A percentile compares a stretch with the other conserved stretches of the same genome.
Evolutionary conservation across 2,797 vertebrate species (phyloP).

Genomic region (Dermochelys coriacea): DNA sequence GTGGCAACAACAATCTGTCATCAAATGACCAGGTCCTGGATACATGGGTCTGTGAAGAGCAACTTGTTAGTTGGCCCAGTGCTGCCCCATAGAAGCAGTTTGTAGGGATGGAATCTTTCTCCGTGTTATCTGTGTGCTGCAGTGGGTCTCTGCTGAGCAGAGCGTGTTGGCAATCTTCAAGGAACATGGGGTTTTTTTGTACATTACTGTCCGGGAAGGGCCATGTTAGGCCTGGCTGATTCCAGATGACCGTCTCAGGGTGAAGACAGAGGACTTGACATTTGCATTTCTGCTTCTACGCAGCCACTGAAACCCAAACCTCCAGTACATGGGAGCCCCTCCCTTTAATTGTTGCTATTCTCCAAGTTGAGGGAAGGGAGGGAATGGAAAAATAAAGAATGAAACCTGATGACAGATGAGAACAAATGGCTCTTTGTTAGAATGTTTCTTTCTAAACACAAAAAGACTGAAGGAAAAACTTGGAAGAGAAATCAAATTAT

Average conservation of each 20-base stretch:
- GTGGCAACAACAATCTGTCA: neutral
- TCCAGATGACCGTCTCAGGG: neutral
- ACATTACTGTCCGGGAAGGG: neutral
- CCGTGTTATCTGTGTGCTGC: neutral
- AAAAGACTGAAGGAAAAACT: neutral
- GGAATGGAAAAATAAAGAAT: fast-evolving
- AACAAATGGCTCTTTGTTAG: fast-evolving
- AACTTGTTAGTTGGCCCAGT: neutral
- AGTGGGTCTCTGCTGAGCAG: neutral
- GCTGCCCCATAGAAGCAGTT: neutral
- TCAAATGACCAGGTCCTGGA: neutral
- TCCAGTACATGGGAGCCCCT: neutral
- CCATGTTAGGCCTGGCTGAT: neutral
- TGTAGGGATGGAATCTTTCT: neutral
- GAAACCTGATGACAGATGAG: neutral
- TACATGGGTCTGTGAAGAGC: neutral
- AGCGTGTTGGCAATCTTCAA: neutral
- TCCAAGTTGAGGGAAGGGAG: neutral
- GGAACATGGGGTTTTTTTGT: neutral
- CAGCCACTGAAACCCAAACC: fast-evolving
- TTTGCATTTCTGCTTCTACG: neutral
- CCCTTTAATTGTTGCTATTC: neutral
- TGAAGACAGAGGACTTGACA: neutral
- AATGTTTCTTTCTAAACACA: neutral
- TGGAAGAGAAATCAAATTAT: neutral